A percentile compares a stretch with the other conserved stretches of the same genome.
phyloP scores from a whole-genome alignment of 2,888 invertebrate species.

The Lamellibrachia satsuma region DNA sequence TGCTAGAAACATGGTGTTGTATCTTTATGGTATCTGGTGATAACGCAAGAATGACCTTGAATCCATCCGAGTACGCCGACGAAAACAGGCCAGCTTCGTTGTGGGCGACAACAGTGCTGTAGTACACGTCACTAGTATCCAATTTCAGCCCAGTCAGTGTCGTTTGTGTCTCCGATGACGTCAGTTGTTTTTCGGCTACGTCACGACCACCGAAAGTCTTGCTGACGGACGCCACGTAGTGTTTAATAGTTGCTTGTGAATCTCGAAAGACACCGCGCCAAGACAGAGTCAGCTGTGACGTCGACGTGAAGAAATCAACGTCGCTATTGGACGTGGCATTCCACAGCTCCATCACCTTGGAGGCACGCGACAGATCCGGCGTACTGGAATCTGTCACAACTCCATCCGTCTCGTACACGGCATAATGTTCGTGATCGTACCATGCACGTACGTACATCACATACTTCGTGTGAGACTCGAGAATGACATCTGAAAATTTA shows the following conservation, averaged over 20 bases:
- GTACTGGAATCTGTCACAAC: not conserved
- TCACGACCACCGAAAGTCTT: slow-evolving; percentile 36
- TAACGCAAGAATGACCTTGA: not conserved
- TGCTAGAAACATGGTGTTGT: too few species aligned
- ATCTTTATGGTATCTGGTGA: too few species aligned
- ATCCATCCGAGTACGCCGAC: slow-evolving; percentile 38
- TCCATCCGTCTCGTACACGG: slow-evolving; percentile 22
- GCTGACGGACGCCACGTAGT: slow-evolving; percentile 41
- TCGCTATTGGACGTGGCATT: not conserved
- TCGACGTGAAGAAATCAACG: slow-evolving; percentile 12
- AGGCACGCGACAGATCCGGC: slow-evolving; percentile 6
- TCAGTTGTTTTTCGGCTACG: slow-evolving; percentile 30
- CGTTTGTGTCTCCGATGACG: slow-evolving; percentile 29
- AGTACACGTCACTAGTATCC: slow-evolving; percentile 27
- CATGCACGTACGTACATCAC: slow-evolving; percentile 31
- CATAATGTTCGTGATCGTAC: slow-evolving; percentile 22
- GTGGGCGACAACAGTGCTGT: slow-evolving; percentile 38
- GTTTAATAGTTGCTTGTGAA: not conserved
- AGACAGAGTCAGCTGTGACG: not conserved
- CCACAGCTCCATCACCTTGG: not conserved
- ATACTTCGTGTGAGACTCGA: slow-evolving; percentile 17
- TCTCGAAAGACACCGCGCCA: slow-evolving; percentile 21
- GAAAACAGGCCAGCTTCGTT: slow-evolving; percentile 37
- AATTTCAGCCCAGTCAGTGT: slow-evolving; percentile 32
- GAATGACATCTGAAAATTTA: not conserved